Conservation (phyloP, 2,797 vertebrate species). For the Linurgus olivaceus region DNA sequence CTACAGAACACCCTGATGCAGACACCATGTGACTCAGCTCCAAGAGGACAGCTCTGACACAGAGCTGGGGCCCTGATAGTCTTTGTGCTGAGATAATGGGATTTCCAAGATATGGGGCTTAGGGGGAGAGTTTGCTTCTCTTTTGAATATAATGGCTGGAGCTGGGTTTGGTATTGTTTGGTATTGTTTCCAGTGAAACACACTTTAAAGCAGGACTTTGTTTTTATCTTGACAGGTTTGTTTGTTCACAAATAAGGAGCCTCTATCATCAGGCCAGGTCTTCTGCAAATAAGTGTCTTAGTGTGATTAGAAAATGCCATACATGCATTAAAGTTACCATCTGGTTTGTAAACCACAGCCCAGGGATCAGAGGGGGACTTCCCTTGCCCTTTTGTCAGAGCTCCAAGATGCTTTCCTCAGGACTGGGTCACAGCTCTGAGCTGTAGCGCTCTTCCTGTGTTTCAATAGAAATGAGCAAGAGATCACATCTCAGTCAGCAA, state of each 20-base stretch:
- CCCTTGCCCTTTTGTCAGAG: conserved; percentile 7
- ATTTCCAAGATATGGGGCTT: neutral
- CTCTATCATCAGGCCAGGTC: conserved; percentile 61
- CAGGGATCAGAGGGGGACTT: conserved; percentile 33
- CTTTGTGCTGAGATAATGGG: neutral
- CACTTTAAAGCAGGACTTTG: neutral
- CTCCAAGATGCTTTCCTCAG: neutral
- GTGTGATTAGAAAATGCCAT: conserved; percentile 62
- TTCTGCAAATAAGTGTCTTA: conserved; percentile 62
- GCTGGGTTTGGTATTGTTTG: neutral
- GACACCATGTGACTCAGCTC: fast-evolving
- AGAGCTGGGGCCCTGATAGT: neutral
- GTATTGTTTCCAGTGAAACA: neutral
- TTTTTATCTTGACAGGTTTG: neutral
- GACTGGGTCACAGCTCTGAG: neutral
- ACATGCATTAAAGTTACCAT: conserved; percentile 23
- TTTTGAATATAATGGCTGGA: conserved; percentile 14
- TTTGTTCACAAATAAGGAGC: conserved; percentile 38
- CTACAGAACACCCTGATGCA: neutral
- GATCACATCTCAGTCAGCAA: neutral
- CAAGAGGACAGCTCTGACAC: neutral
- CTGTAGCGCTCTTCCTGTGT: neutral
- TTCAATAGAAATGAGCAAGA: neutral
- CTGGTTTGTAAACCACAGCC: conserved; percentile 66
- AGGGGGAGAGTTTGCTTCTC: neutral